Evolutionary conservation across 2,113 vertebrate species (phyloP).

Genomic region (Petroica traversi): DNA sequence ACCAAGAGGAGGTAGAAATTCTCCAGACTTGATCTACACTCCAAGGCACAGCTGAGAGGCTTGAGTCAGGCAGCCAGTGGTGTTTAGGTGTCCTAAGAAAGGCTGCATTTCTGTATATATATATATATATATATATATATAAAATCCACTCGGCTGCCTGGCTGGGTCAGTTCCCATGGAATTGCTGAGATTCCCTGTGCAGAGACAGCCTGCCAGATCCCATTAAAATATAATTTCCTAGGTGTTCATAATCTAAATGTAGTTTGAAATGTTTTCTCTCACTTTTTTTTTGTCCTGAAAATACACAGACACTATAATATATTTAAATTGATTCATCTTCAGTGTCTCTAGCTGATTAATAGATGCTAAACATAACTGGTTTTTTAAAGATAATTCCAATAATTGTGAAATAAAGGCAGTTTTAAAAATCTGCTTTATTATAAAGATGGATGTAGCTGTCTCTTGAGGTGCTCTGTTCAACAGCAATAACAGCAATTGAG

Average conservation of each 20-base stretch:
- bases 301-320: not conserved
- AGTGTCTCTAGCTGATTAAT: not conserved
- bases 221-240: not conserved
- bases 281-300: not conserved
- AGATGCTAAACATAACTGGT: not conserved
- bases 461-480: not conserved
- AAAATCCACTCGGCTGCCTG: not conserved
- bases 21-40: not conserved
- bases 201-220: not conserved
- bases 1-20: not conserved
- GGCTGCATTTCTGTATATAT: no score
- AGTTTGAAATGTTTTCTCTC: not conserved
- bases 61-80: not conserved
- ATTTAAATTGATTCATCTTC: not conserved
- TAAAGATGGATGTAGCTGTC: not conserved
- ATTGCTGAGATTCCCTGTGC: not conserved
- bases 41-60: not conserved
- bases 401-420: not conserved
- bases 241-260: not conserved
- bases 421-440: not conserved
- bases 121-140: no score
- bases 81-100: not conserved
- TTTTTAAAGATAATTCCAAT: not conserved
- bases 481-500: not conserved
- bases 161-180: not conserved